Evolutionary conservation across 37 sponge, comb jelly and placozoan species (phyloP), one percentile per base, ranked within the genome.

Genomic region (Ephydatia muelleri): DNA sequence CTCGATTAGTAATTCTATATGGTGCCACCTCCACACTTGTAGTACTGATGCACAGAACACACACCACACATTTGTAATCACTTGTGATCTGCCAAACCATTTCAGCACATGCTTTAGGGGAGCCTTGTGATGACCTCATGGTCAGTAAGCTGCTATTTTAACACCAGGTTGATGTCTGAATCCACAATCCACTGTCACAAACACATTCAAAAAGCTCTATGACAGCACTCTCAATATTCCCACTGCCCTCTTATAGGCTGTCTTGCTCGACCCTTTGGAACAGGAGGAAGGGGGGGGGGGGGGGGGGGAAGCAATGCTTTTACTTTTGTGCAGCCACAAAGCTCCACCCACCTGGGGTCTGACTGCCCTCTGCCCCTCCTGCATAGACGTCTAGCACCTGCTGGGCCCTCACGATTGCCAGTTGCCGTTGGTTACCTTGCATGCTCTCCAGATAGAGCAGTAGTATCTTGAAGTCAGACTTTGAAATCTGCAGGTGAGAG

Each of bases 371-470:
- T 28, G 28, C 21, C 28, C 23, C 78, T 68, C 6, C 23, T 13
- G 49, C 73, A 23, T 85, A 72, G 35, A 64, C 67, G 2, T 86
- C 87, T 11, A 90, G 33, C 8, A 83, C 83, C 28, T 75, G 36
- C 39, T 72, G 75, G 19, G 87, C 84, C 75, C 72, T 87, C 37
- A 77, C 80, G 25, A 77, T 30, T 14, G 69, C 49, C 32, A 68
- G 64, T 66, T 47, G 69, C 38, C 88, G 87, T 40, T 85, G 88
- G 38, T 71, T 37, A 30, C 91, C 94, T 39, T 90, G 80, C 11
- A 89, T 77, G 32, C 89, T 88, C 23, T 80, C 85, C 72, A 88
- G 78, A 33, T 92, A 92, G 36, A 65, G 40, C 36, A 92, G 49
- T 5, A 92, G 37, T 16, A 88, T 66, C 70, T 88, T 82, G 69